Percentiles rank a stretch among this genome's conserved stretches.
phyloP scores from a whole-genome alignment of 2,888 invertebrate genomes.

The Drosophila koepferae region DNA sequence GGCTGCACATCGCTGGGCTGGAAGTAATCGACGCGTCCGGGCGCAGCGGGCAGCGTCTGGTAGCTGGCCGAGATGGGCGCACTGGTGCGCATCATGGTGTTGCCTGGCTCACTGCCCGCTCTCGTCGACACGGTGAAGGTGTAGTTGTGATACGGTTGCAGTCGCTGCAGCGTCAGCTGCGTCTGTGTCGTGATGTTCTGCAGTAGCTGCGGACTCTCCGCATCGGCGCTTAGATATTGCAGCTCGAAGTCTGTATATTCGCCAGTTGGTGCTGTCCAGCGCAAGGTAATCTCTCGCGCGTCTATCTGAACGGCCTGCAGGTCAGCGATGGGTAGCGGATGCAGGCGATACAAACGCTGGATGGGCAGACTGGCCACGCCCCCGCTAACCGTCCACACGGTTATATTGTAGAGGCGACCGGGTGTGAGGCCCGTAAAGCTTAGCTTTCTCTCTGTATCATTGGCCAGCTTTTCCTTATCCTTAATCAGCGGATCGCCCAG shows the following conservation, averaged over 20 bases:
- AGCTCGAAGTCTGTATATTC: constrained; percentile 95
- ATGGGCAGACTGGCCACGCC: constrained; percentile 94
- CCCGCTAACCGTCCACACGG: constrained; percentile 95
- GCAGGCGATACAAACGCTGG: constrained; percentile 93
- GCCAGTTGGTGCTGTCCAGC: constrained; percentile 93
- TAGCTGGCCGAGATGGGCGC: constrained; percentile 92
- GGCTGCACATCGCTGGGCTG: constrained; percentile 92
- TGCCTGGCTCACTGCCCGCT: constrained; percentile 88
- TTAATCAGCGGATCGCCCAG: constrained; percentile 90
- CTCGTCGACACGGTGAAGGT: constrained; percentile 94
- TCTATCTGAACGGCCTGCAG: constrained; percentile 91
- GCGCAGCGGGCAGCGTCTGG: constrained; percentile 93
- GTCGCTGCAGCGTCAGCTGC: constrained; percentile 88
- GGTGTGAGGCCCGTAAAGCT: constrained; percentile 90
- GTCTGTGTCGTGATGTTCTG: constrained; percentile 90
- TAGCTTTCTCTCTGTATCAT: constrained; percentile 90
- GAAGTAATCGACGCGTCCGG: constrained; percentile 91
- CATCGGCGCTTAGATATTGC: constrained; percentile 91
- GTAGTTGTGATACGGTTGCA: constrained; percentile 94
- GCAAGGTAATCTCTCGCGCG: constrained; percentile 91
- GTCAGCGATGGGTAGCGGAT: constrained; percentile 92
- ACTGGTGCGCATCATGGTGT: constrained; percentile 89
- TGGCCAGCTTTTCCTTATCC: constrained; percentile 90
- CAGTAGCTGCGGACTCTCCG: constrained; percentile 88
- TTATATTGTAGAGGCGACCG: constrained; percentile 95